These are phyloP conservation scores for Cyclargus thomasi DNA, from an alignment of 1,140 invertebrate genomes.

Conservation along the genomic window DNA sequence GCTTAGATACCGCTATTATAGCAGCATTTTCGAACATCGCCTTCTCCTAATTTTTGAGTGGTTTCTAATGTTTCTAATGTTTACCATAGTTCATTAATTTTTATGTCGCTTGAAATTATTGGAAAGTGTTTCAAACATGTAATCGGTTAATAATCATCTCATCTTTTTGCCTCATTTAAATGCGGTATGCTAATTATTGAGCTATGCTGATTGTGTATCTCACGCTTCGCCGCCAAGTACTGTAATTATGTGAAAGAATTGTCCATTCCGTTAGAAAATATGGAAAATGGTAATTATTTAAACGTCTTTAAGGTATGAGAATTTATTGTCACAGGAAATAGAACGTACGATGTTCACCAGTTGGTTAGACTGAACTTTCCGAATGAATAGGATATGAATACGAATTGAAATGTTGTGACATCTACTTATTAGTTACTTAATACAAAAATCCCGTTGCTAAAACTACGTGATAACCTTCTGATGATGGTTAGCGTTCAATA, in stretches of 20 bases:
- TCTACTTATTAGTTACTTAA: no score
- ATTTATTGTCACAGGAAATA: neutral
- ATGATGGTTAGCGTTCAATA: no score
- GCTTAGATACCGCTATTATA: no score
- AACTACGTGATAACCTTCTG: no score
- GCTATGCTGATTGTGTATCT: constrained; percentile 20
- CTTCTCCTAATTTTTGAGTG: neutral
- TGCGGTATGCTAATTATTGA: constrained; percentile 20
- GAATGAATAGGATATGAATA: no score
- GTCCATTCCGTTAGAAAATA: constrained; percentile 18
- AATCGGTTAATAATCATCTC: neutral
- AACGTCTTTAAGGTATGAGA: neutral
- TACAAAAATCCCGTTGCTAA: no score
- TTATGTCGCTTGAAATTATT: neutral
- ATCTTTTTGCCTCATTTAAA: constrained; percentile 14
- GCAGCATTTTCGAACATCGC: no score
- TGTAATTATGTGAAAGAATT: constrained; percentile 25
- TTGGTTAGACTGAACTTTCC: neutral
- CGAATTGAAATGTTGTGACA: no score
- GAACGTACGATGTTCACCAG: neutral
- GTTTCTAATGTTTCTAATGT: neutral
- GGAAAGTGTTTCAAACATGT: neutral
- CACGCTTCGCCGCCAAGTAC: constrained; percentile 23
- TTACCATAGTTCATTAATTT: neutral
- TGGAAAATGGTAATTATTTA: constrained; percentile 15